These are phyloP conservation scores for Strix aluco DNA, from an alignment of 2,113 vertebrate genomes.

Conservation along the genomic window DNA sequence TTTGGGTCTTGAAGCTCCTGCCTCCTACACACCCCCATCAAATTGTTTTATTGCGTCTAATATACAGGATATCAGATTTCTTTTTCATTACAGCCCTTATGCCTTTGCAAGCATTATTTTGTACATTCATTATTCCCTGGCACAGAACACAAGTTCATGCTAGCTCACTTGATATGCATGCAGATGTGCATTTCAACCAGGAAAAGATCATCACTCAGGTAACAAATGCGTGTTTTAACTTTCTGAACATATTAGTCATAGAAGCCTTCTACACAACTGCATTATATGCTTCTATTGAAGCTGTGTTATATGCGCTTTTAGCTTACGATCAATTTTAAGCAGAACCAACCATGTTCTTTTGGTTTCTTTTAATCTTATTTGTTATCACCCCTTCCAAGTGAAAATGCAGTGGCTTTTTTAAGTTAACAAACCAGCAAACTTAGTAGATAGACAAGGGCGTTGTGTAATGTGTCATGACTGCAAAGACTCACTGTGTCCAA, in stretches of 20 bases:
- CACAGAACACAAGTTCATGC: not conserved
- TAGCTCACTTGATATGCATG: not conserved
- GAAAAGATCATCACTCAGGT: not conserved
- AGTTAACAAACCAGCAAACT: not conserved
- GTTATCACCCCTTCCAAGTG: not conserved
- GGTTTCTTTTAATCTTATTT: not conserved
- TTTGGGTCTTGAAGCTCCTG: not conserved
- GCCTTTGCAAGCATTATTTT: not conserved
- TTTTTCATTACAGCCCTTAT: not conserved
- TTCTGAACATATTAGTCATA: not conserved
- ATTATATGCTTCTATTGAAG: not conserved
- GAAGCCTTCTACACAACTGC: not conserved
- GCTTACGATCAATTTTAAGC: not conserved
- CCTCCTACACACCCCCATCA: fast-evolving
- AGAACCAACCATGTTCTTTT: not conserved
- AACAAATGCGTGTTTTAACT: not conserved
- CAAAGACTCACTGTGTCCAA: not conserved
- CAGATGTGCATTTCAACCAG: not conserved
- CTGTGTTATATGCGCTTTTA: not conserved
- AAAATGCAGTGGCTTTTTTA: not conserved
- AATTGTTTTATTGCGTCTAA: not conserved
- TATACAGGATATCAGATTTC: not conserved
- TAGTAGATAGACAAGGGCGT: not conserved
- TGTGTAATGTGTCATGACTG: not conserved
- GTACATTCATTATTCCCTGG: not conserved